These are phyloP conservation scores for Epinephelus cyanopodus DNA, from an alignment of 2,113 vertebrate species.

Conservation along the genomic window DNA sequence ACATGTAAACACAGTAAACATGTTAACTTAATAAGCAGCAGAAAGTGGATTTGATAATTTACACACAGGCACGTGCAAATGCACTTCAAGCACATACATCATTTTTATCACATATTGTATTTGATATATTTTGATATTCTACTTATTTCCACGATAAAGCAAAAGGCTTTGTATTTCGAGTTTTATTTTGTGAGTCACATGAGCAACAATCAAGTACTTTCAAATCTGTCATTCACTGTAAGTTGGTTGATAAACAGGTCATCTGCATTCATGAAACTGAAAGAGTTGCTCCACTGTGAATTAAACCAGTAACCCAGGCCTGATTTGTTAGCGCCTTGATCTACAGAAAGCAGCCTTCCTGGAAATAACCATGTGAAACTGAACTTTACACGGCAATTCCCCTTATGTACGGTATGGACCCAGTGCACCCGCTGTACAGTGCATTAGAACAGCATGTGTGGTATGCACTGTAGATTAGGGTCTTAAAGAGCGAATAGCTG, in stretches of 20 bases:
- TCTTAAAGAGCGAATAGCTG: slow-evolving; percentile 29
- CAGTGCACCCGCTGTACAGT: not conserved
- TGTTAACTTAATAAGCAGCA: not conserved
- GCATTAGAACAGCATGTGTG: slow-evolving; percentile 17
- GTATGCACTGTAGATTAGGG: slow-evolving; percentile 40
- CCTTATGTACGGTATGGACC: not conserved
- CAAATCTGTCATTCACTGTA: not conserved
- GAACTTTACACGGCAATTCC: slow-evolving; percentile 10
- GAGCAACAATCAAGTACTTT: not conserved
- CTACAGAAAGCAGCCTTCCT: not conserved
- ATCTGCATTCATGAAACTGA: not conserved
- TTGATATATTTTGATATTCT: too few relatives aligned
- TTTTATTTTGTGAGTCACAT: too few relatives aligned
- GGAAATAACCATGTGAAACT: slow-evolving; percentile 11
- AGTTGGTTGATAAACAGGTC: slow-evolving; percentile 5
- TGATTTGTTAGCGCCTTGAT: slow-evolving; percentile 8
- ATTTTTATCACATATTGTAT: not conserved
- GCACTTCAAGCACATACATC: not conserved
- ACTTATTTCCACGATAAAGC: too few relatives aligned
- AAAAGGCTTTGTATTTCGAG: too few relatives aligned
- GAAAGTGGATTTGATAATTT: slow-evolving; percentile 7
- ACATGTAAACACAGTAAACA: not conserved
- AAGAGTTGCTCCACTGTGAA: not conserved
- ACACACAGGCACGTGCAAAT: not conserved
- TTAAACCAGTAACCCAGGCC: slow-evolving; percentile 8